These are phyloP conservation scores for Xestoiulus laeticollis DNA, from an alignment of 2,888 invertebrate genomes.

Conservation along the genomic window DNA sequence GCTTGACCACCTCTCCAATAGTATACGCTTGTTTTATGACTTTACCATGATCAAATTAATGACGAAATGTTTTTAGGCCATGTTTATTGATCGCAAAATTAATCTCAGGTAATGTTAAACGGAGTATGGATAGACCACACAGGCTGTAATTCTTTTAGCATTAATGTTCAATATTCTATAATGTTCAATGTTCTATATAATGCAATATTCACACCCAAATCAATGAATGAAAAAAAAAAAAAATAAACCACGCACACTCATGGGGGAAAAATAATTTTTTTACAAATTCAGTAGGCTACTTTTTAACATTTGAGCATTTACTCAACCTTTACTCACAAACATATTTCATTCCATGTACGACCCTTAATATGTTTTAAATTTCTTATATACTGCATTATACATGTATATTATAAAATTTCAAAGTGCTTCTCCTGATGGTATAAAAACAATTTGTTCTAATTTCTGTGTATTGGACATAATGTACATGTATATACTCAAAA, in stretches of 20 bases:
- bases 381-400: too few relatives aligned
- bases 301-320: too few relatives aligned
- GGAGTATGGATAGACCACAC: background rate
- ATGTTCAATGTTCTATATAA: too few relatives aligned
- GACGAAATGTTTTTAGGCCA: background rate
- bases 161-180: background rate
- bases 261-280: background rate
- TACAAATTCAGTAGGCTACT: too few relatives aligned
- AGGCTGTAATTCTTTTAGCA: background rate
- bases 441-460: too few relatives aligned
- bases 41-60: background rate
- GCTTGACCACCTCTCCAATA: constrained; percentile 1
- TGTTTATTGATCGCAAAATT: background rate
- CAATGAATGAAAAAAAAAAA: background rate
- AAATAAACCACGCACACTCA: background rate
- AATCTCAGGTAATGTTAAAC: background rate
- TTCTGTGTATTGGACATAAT: too few relatives aligned
- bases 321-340: too few relatives aligned
- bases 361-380: too few relatives aligned
- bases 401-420: too few relatives aligned
- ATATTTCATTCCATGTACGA: too few relatives aligned
- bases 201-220: background rate
- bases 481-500: too few relatives aligned
- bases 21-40: background rate
- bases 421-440: too few relatives aligned